These are phyloP conservation scores for Malurus melanocephalus DNA, from an alignment of 2,113 vertebrate species.

Conservation along the genomic window DNA sequence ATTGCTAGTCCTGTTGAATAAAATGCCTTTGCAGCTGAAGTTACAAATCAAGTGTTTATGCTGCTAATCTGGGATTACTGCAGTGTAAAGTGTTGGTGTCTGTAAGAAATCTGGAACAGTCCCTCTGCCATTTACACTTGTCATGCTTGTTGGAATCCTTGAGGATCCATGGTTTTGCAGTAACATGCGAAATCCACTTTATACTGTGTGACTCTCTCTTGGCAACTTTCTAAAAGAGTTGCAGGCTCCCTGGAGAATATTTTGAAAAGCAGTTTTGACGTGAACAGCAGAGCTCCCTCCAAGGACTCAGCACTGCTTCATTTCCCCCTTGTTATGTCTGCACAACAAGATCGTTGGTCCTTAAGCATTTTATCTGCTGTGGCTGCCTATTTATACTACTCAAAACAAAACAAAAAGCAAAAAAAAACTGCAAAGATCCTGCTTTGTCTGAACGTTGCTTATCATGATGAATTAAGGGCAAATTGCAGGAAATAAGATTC, in stretches of 20 bases:
- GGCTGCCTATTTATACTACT: not conserved
- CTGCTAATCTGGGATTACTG: not conserved
- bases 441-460: constrained; percentile 7
- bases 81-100: not conserved
- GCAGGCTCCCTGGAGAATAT: not conserved
- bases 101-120: not conserved
- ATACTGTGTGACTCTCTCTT: not conserved
- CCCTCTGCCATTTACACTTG: not conserved
- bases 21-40: not conserved
- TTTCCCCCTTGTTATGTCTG: not conserved
- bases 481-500: not conserved
- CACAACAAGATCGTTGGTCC: not conserved
- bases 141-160: not conserved
- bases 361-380: not conserved
- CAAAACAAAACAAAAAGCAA: not conserved
- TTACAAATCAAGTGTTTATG: not conserved
- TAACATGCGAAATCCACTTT: fast-evolving
- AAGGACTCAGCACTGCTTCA: not conserved
- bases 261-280: not conserved
- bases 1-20: not conserved
- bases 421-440: not conserved
- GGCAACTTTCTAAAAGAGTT: not conserved
- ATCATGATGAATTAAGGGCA: not conserved
- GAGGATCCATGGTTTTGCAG: not conserved
- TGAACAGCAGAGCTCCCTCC: not conserved